Conservation (phyloP, 2,113 vertebrate species). For the Addax nasomaculatus region DNA sequence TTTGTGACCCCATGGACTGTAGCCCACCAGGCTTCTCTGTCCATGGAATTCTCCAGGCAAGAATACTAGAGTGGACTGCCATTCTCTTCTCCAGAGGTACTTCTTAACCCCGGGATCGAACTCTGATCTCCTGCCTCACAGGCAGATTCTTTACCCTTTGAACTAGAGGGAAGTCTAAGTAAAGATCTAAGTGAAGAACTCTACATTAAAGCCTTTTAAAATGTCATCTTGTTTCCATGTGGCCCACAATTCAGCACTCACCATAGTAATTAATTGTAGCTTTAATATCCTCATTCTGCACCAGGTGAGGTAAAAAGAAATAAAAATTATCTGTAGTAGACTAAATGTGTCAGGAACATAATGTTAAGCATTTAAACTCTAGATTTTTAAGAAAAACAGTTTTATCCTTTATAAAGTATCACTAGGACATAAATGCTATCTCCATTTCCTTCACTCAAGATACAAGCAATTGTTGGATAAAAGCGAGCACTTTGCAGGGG, state of each 20-base stretch:
- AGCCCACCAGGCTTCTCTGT: neutral
- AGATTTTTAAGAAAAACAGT: neutral
- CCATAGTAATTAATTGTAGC: neutral
- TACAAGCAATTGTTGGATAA: neutral
- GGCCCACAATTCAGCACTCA: neutral
- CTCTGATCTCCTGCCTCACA: neutral
- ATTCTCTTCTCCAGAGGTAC: neutral
- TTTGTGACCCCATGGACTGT: neutral
- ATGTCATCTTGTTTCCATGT: neutral
- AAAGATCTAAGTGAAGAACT: neutral
- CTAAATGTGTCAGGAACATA: neutral
- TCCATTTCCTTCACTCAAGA: neutral
- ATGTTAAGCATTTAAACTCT: neutral
- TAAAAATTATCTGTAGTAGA: neutral
- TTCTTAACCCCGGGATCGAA: neutral
- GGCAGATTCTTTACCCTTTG: neutral
- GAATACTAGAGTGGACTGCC: neutral
- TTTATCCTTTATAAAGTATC: neutral
- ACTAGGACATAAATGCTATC: neutral
- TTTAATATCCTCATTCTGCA: neutral
- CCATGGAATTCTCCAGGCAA: neutral
- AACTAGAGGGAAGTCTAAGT: neutral
- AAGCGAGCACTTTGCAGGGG: neutral
- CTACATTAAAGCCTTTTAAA: neutral
- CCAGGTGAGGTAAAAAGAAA: neutral